phyloP scores from a whole-genome alignment of 2,888 invertebrate genomes.

The Notocelia uddmanniana region DNA sequence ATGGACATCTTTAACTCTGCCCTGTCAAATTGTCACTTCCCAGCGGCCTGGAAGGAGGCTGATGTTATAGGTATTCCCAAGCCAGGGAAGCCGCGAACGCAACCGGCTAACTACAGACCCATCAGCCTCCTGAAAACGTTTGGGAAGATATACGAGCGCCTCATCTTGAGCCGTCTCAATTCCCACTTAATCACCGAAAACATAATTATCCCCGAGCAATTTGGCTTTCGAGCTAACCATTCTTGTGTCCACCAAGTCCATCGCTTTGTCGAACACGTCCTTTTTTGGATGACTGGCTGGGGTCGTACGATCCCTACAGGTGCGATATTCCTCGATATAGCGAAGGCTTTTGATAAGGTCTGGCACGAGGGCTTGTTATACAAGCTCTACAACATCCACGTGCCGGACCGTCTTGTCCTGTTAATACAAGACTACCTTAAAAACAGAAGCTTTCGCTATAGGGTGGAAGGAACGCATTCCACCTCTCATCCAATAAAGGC shows the following conservation, averaged over 20 bases:
- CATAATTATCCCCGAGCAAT: not conserved
- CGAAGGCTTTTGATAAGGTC: conserved; percentile 1
- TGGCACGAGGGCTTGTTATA: not conserved
- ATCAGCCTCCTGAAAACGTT: not conserved
- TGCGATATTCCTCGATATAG: not conserved
- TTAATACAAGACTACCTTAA: not conserved
- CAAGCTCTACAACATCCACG: not conserved
- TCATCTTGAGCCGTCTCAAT: not conserved
- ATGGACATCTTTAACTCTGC: not conserved
- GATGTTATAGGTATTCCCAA: not conserved
- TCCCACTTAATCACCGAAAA: not conserved
- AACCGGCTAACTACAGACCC: not conserved
- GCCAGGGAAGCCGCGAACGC: not conserved
- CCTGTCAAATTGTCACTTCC: not conserved
- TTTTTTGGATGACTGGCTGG: not conserved
- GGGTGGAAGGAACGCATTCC: too few species aligned
- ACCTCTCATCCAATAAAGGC: too few species aligned
- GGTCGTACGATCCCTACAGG: not conserved
- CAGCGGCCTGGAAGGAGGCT: not conserved
- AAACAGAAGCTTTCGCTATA: not conserved
- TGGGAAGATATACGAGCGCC: not conserved
- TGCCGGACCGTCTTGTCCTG: not conserved
- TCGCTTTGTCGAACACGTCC: not conserved
- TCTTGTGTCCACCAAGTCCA: not conserved
- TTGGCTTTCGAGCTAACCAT: not conserved